Base-by-base conservation (phyloP, 2,888 invertebrate species). In the Dendrolimus houi region DNA sequence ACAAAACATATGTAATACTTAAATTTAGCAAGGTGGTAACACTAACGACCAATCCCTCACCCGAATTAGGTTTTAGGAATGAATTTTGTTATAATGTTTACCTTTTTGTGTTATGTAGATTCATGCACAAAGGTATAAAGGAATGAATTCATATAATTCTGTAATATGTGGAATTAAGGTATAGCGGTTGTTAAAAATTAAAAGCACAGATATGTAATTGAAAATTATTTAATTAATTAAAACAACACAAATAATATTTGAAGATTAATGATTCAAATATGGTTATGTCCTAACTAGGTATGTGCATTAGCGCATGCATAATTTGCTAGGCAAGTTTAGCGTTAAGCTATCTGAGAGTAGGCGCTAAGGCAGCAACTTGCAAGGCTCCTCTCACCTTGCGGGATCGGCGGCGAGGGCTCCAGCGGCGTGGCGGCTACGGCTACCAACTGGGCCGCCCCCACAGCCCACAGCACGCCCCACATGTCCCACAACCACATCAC, bases 401-500 rank as follows among this genome's bases (percentile, higher is more conserved):
- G 76, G 64, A 74, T 75, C 65, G 79, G 71, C 66, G 77, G 72
- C 70, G 78, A 81, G 71, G 90, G 83, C 67, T 89, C 88, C 79
- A 89, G 74, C 70, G 90, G 90, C 62, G 87, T 79, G 66, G 83
- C 85, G 68, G 75, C 71, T 71, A 82, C 83, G 67, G 75, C 78
- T 69, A 76, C 75, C 75, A 86, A 76, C 75, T 83, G 84, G 70
- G 76, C 79, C 79, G 81, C 77, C 78, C 81, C 84, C 74, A 83
- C 75, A 72, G 76, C 79, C 88, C 86, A 87, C 77, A 89, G 77
- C 85, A 85, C 83, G 70, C 86, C 83, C 89, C 89, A 87, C 87
- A 90, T 83, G 85, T 89, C 87, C 89, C 90, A 86, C 83, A 86
- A 82, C 86, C 88, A 87, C 89, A 88, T 88, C 90, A 90, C 90